Percentiles rank a stretch among this genome's conserved stretches.
Evolutionary conservation across 2,888 invertebrate genomes (phyloP).

Genomic region (Embidobia sp.): DNA sequence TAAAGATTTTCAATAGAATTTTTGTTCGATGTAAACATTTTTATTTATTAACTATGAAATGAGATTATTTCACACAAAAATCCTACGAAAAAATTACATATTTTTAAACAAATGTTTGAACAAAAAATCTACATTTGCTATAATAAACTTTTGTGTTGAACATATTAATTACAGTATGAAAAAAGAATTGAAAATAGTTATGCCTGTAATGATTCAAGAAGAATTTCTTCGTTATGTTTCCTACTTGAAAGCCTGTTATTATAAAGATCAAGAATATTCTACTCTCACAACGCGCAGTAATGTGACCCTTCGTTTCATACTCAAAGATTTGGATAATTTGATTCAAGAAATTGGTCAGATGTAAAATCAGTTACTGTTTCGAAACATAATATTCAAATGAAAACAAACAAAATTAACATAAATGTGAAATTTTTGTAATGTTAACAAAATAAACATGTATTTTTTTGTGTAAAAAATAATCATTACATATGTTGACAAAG

Average conservation of each 20-base stretch:
- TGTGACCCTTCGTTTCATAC: background rate
- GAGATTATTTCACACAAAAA: too few species aligned
- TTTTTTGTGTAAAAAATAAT: too few species aligned
- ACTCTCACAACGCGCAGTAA: background rate
- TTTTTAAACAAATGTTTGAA: too few species aligned
- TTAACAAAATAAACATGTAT: too few species aligned
- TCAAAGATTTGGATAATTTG: constrained; percentile 2
- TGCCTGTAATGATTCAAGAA: background rate
- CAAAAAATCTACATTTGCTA: too few species aligned
- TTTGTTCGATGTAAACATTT: too few species aligned
- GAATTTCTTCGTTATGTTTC: background rate
- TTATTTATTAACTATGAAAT: too few species aligned
- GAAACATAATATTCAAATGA: background rate
- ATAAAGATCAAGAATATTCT: background rate
- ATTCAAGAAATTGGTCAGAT: background rate
- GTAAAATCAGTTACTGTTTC: background rate
- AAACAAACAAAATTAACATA: background rate
- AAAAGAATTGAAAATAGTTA: background rate
- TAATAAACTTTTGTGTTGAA: background rate
- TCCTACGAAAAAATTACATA: too few species aligned
- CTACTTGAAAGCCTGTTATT: background rate
- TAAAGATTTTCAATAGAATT: too few species aligned
- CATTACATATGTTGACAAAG: too few species aligned
- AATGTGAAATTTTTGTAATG: background rate
- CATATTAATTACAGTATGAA: background rate